A percentile compares a stretch with the other conserved stretches of the same genome.
These are phyloP conservation scores for Coptodon bakossiorum DNA, from an alignment of 2,113 vertebrate genomes.

Conservation along the genomic window DNA sequence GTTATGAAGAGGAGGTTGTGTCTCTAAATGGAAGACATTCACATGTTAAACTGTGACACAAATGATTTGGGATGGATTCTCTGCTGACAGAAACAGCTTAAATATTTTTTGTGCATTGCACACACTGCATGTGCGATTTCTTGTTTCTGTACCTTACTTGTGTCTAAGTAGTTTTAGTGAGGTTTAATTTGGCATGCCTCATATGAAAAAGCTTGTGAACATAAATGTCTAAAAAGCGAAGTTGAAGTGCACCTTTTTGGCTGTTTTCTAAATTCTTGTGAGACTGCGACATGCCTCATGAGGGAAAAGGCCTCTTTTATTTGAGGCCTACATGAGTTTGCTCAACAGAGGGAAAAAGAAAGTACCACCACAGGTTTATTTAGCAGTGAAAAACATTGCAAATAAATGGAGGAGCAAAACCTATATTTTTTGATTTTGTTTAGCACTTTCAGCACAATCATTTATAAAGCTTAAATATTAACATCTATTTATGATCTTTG, in stretches of 20 bases:
- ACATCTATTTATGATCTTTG: not conserved
- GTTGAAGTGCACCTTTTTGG: constrained; percentile 6
- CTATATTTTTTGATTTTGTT: not conserved
- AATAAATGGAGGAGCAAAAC: not conserved
- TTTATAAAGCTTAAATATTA: not conserved
- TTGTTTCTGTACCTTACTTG: not conserved
- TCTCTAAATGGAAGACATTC: not conserved
- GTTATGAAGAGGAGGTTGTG: not conserved
- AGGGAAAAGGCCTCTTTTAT: constrained; percentile 27
- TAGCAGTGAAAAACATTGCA: constrained; percentile 1
- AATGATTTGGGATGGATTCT: not conserved
- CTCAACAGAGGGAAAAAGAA: constrained; percentile 11
- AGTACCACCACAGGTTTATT: constrained; percentile 10
- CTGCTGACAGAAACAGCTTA: not conserved
- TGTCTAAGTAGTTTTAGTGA: not conserved
- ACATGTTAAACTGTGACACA: not conserved
- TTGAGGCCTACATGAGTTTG: constrained; percentile 8
- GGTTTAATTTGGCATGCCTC: not conserved
- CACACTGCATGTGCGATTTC: not conserved
- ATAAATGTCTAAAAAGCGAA: not conserved
- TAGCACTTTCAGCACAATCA: not conserved
- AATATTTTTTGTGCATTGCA: not conserved
- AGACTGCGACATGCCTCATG: constrained; percentile 6
- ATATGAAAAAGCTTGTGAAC: not conserved
- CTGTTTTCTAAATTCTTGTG: constrained; percentile 16